Evolutionary conservation across 2,113 vertebrate species (phyloP), one percentile per base, ranked within the genome.

Genomic region (Nanorana parkeri): DNA sequence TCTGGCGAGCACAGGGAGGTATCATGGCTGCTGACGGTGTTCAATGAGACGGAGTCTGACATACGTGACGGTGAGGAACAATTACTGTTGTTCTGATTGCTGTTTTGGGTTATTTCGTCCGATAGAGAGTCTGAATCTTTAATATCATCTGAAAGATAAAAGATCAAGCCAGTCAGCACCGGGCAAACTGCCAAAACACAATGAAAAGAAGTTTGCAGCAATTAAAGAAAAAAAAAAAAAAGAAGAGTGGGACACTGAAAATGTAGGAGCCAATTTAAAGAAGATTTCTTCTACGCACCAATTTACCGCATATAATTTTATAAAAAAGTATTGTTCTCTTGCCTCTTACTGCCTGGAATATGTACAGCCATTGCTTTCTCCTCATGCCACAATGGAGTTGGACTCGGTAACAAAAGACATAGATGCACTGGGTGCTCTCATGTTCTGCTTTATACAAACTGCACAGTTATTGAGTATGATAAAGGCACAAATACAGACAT

Each of bases 21-120:
- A 85, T 99, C 97, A 88, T 97, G 97, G 88, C 98, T 99, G 89
- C 96, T 99, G 83, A 97, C 96, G 4, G 97, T 99, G 88, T 98
- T 98, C 88, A 99, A 90, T 78, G 98, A 99, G 90, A 98, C 96
- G 0, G 98, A 99, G 91, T 99, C 98, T 2, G 98, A 99, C 97
- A 99, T 98, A 87, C 96, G 96, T 52, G 97, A 99, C 4, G 97
- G 97, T 20, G 98, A 99, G 2, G 98, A 99, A 85, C 98, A 99
- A 89, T 99, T 99, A 84, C 97, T 98, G 90, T 99, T 99, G 93
- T 99, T 99, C 88, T 99, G 98, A 92, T 99, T 99, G 87, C 96
- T 98, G 84, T 99, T 99, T 87, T 96, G 97, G 6, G 95, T 97
- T 0, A 95, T 94, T 86, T 99, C 98, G 77, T 99, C 98, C 88